Percentiles rank a stretch among this genome's conserved stretches.
phyloP scores from a whole-genome alignment of 2,888 invertebrate genomes.

The Orthosia gracilis region DNA sequence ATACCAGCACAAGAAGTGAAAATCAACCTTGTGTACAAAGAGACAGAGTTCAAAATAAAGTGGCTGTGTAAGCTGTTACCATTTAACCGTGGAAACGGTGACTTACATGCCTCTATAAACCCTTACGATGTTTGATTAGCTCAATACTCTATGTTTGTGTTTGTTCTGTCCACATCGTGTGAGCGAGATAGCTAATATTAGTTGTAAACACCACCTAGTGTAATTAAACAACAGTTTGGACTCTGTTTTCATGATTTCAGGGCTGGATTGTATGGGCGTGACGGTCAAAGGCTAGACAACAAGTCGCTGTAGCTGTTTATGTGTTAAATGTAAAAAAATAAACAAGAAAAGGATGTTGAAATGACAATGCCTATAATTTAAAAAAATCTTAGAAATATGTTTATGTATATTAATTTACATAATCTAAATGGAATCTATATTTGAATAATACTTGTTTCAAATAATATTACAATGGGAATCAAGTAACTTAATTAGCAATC shows the following conservation, averaged over 20 bases:
- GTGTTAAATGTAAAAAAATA: constrained; percentile 6
- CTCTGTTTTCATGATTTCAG: constrained; percentile 20
- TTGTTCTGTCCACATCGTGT: constrained; percentile 70
- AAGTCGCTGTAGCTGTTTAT: constrained; percentile 6
- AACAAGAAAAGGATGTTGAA: background rate
- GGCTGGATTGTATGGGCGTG: constrained; percentile 13
- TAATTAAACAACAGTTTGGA: constrained; percentile 50
- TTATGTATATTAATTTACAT: too few relatives aligned
- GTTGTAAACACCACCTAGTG: constrained; percentile 64
- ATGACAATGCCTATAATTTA: too few relatives aligned
- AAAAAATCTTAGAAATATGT: too few relatives aligned
- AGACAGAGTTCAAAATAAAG: constrained; percentile 44
- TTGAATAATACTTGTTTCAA: background rate
- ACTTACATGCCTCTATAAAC: constrained; percentile 72
- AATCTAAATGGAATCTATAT: background rate
- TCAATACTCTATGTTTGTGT: constrained; percentile 77
- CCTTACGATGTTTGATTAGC: constrained; percentile 78
- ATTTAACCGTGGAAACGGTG: constrained; percentile 65
- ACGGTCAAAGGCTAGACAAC: constrained; percentile 32
- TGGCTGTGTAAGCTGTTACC: constrained; percentile 34
- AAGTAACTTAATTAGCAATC: background rate
- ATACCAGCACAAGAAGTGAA: constrained; percentile 13
- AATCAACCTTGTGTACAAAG: background rate
- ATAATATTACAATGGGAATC: background rate
- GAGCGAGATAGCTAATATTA: constrained; percentile 72